phyloP scores from a whole-genome alignment of 2,797 vertebrate genomes.

The Cetoscarus ocellatus region DNA sequence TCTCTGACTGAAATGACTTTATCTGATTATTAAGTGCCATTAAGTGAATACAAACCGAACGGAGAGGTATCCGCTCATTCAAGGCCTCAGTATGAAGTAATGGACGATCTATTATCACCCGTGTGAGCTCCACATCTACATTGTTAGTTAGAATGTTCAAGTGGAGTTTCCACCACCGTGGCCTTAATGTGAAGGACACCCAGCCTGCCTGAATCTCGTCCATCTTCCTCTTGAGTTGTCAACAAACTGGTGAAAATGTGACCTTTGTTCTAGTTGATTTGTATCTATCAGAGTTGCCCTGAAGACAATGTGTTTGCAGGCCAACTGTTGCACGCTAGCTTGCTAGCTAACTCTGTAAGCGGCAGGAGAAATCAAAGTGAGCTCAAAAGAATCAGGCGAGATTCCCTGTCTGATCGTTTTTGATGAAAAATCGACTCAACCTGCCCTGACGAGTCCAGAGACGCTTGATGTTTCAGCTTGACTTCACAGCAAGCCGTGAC shows the following conservation, averaged over 20 bases:
- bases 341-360: slow-evolving; percentile 20
- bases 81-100: not conserved
- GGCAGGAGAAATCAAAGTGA: slow-evolving; percentile 54
- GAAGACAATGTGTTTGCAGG: slow-evolving; percentile 58
- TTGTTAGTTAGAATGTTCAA: too few species aligned
- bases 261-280: slow-evolving; percentile 23
- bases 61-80: not conserved
- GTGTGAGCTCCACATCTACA: too few species aligned
- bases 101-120: too few species aligned
- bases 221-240: slow-evolving; percentile 1
- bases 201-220: not conserved
- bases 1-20: slow-evolving; percentile 33
- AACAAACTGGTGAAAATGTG: slow-evolving; percentile 13
- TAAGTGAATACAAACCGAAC: not conserved
- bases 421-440: slow-evolving; percentile 11
- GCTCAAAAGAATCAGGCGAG: slow-evolving; percentile 18
- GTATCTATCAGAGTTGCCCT: slow-evolving; percentile 46
- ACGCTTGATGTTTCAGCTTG: slow-evolving; percentile 32
- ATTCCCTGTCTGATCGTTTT: slow-evolving; percentile 9
- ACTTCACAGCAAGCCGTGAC: slow-evolving; percentile 37
- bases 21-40: not conserved
- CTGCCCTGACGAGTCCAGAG: slow-evolving; percentile 19
- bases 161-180: too few species aligned
- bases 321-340: slow-evolving; percentile 51
- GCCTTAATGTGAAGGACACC: not conserved